Conservation (phyloP, 1,140 invertebrate genomes). For the Octopus sinensis region DNA sequence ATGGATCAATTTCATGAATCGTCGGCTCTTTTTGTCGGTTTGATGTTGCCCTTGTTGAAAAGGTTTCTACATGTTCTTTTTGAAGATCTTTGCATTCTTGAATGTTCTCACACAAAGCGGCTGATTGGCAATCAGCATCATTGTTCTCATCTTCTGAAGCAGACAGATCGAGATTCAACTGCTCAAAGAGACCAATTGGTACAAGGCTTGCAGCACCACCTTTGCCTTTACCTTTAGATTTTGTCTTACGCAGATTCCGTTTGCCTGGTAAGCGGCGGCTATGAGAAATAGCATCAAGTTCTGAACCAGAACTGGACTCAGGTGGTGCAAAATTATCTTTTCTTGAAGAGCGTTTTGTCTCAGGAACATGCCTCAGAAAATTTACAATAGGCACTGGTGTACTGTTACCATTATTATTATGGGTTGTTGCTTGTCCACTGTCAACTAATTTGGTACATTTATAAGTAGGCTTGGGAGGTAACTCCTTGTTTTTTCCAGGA, state of each 20-base stretch:
- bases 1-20: background rate
- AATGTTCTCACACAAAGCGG: background rate
- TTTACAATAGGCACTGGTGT: too few species aligned
- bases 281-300: conserved; percentile 40
- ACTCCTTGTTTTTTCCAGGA: conserved; percentile 10
- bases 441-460: background rate
- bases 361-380: conserved; percentile 19
- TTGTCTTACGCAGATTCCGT: conserved; percentile 49
- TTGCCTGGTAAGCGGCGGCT: conserved; percentile 31
- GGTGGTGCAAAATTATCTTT: conserved; percentile 19
- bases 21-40: background rate
- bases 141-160: conserved; percentile 28
- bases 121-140: background rate
- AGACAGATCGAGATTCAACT: conserved; percentile 28
- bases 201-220: conserved; percentile 23
- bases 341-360: conserved; percentile 24
- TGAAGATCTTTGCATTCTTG: background rate
- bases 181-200: conserved; percentile 33
- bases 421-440: too few species aligned
- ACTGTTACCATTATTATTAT: too few species aligned
- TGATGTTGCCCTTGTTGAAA: background rate
- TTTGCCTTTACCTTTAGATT: conserved; percentile 52
- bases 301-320: conserved; percentile 51
- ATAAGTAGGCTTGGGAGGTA: conserved; percentile 31
- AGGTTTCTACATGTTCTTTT: background rate